A percentile compares a stretch with the other conserved stretches of the same genome.
Conservation (phyloP, 2,888 invertebrate species). For the Platycheirus albimanus region DNA sequence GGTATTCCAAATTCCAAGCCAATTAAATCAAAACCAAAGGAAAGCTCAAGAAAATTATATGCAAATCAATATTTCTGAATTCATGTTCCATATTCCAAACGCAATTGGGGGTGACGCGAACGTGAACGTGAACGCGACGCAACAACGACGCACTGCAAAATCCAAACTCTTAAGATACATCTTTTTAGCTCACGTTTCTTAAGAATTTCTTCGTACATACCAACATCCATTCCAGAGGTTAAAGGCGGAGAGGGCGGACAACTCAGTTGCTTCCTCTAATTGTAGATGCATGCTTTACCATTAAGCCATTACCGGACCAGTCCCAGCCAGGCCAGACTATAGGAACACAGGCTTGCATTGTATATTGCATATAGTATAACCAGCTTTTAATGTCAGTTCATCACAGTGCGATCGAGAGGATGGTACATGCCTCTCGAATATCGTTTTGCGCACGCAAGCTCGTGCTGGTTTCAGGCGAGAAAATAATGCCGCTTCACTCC, state of each 20-base stretch:
- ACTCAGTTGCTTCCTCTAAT: slow-evolving; percentile 72
- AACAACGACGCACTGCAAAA: slow-evolving; percentile 55
- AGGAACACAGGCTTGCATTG: background rate
- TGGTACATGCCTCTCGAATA: slow-evolving; percentile 61
- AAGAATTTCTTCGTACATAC: no score
- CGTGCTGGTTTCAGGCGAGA: slow-evolving; percentile 77
- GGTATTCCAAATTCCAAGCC: slow-evolving; percentile 26
- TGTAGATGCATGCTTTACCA: slow-evolving; percentile 73
- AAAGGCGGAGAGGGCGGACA: slow-evolving; percentile 69
- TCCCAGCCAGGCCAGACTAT: slow-evolving; percentile 55
- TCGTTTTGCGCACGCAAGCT: slow-evolving; percentile 76
- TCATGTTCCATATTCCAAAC: slow-evolving; percentile 23
- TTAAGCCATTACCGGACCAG: slow-evolving; percentile 72
- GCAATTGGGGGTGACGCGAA: slow-evolving; percentile 67
- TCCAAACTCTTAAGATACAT: slow-evolving; percentile 13
- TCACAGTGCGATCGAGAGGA: slow-evolving; percentile 51
- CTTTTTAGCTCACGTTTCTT: no score
- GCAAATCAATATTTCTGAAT: slow-evolving; percentile 40
- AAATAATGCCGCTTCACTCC: slow-evolving; percentile 73
- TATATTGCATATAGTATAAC: slow-evolving; percentile 33
- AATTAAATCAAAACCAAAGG: slow-evolving; percentile 26
- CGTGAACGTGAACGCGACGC: no score
- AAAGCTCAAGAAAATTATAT: background rate
- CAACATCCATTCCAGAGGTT: slow-evolving; percentile 25
- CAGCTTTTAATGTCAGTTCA: slow-evolving; percentile 69